A percentile compares a stretch with the other conserved stretches of the same genome.
These are phyloP conservation scores for Lasioglossum calceatum DNA, from an alignment of 2,888 invertebrate species.

Conservation along the genomic window DNA sequence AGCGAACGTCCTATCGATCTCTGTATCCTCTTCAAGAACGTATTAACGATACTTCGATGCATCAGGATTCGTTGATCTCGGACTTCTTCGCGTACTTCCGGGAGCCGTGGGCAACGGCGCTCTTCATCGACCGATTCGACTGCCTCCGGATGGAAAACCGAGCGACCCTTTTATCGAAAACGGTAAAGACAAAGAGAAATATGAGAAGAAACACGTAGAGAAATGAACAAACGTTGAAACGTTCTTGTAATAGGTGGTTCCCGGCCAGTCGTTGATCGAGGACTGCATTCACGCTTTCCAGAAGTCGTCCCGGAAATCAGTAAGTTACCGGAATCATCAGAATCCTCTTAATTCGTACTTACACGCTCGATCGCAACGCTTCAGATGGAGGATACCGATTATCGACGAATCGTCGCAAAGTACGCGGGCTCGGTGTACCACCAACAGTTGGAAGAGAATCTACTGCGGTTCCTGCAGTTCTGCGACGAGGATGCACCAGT, in stretches of 20 bases:
- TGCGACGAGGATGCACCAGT: slow-evolving; percentile 72
- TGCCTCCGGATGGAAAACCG: slow-evolving; percentile 81
- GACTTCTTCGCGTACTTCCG: slow-evolving; percentile 89
- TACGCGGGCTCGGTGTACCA: slow-evolving; percentile 72
- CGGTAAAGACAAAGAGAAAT: slow-evolving; percentile 39
- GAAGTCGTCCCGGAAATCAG: slow-evolving; percentile 67
- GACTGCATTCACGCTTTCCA: slow-evolving; percentile 62
- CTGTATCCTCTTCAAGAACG: neutral
- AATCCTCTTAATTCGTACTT: neutral
- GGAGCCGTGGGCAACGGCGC: slow-evolving; percentile 88
- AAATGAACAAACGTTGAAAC: neutral
- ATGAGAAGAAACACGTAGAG: too few species aligned
- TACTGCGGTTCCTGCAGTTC: slow-evolving; percentile 73
- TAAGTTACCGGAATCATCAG: slow-evolving; percentile 44
- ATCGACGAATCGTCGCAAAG: slow-evolving; percentile 58
- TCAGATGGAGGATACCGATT: slow-evolving; percentile 70
- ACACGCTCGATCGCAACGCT: neutral
- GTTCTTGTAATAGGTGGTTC: slow-evolving; percentile 46
- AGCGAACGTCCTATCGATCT: slow-evolving; percentile 39
- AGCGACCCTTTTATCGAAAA: slow-evolving; percentile 65
- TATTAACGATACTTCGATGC: neutral
- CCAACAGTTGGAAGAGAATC: slow-evolving; percentile 65
- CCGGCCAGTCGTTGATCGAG: slow-evolving; percentile 61
- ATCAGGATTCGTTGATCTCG: slow-evolving; percentile 86
- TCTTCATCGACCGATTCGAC: slow-evolving; percentile 88